Base-by-base conservation (phyloP, 1,140 invertebrate species). In the Neodiprion pinetum region DNA sequence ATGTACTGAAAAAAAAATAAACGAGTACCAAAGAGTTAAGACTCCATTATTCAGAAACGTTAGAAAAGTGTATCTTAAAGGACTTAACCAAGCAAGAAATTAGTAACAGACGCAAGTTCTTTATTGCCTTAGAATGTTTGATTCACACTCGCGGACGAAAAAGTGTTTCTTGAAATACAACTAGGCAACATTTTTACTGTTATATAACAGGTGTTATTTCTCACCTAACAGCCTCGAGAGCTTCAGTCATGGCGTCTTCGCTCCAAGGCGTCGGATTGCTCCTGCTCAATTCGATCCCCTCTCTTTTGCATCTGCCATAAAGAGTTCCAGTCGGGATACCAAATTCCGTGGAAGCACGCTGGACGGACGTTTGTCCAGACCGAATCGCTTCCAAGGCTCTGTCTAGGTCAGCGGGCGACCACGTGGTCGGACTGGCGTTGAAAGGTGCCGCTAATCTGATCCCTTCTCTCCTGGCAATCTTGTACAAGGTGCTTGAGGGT, bases 241-340 rank as follows among this genome's bases (percentile, higher is more conserved):
- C 96, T 86, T 96, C 94, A 10, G 93, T 94, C 95, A 97, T 96
- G 40, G 95, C 95, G 84, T 95, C 94, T 82, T 96, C 95, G 66
- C 95, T 95, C 96, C 96, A 97, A 7, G 95, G 95, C 28, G 95
- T 95, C 53, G 95, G 94, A 89, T 94, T 95, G 75, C 94, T 95
- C 78, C 95, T 91, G 11, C 94, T 95, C 72, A 96, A 87, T 86
- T 96, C 96, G 77, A 97, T 97, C 48, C 95, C 95, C 85, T 96
- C 95, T 67, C 95, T 90, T 83, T 96, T 96, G 84, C 95, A 96
- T 80, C 95, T 90, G 12, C 95, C 95, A 81, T 96, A 97, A 7
- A 97, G 84, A 9, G 96, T 97, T 12, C 94, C 93, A 48, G 94
- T 95, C 8, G 95, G 95, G 80, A 96, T 97, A 53, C 95, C 95